Conservation (phyloP, 2,113 vertebrate genomes). For the Embiotoca jacksoni region DNA sequence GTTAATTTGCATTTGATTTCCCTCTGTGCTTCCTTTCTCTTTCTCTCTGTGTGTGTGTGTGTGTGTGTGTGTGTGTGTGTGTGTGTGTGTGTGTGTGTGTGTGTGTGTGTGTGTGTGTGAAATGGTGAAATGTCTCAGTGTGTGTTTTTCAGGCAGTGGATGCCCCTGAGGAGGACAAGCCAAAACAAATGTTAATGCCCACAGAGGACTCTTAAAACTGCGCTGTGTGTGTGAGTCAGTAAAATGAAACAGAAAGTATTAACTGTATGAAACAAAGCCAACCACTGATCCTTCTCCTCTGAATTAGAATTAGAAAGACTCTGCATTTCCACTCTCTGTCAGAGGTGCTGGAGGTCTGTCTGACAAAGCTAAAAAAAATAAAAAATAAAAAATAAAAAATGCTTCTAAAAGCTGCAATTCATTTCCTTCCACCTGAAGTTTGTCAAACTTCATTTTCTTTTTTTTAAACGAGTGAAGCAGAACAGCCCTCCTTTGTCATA, state of each 20-base stretch:
- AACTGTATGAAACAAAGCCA: background rate
- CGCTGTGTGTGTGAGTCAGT: background rate
- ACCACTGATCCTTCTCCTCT: background rate
- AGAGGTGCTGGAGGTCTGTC: background rate
- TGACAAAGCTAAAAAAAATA: background rate
- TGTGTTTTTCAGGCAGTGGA: constrained; percentile 28
- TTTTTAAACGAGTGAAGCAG: too few relatives aligned
- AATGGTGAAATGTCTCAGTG: constrained; percentile 17
- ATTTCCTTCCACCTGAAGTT: background rate
- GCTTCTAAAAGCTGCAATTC: background rate
- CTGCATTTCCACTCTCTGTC: background rate
- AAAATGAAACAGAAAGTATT: constrained; percentile 5
- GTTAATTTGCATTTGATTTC: constrained; percentile 24
- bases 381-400: background rate
- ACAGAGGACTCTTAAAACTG: constrained; percentile 22
- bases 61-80: constrained; percentile 27
- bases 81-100: too few relatives aligned
- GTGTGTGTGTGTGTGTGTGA: background rate
- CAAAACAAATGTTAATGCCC: constrained; percentile 52
- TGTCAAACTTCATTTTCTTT: too few relatives aligned
- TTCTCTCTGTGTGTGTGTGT: background rate
- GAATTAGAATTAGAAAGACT: background rate
- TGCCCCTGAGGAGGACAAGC: constrained; percentile 34
- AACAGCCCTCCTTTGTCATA: too few relatives aligned
- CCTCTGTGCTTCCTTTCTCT: constrained; percentile 10